Percentiles rank a stretch among this genome's conserved stretches.
Conservation (phyloP, 2,113 vertebrate species). For the Ploceus nigricollis region DNA sequence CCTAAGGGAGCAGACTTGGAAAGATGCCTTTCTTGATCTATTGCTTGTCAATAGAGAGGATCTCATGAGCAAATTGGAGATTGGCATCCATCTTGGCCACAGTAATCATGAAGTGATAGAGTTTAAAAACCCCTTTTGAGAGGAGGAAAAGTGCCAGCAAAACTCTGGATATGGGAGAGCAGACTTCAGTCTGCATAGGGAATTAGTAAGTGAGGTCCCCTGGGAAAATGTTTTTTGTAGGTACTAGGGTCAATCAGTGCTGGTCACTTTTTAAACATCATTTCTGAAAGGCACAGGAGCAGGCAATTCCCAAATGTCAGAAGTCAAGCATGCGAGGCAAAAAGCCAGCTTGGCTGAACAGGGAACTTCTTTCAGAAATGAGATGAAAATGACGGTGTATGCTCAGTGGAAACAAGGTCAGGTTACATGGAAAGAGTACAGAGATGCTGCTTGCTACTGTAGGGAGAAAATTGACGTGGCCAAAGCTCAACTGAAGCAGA, state of each 20-base stretch:
- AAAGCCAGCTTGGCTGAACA: not conserved
- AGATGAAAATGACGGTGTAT: not conserved
- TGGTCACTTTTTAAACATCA: not conserved
- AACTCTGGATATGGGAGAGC: not conserved
- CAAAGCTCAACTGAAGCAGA: not conserved
- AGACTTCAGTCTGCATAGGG: too few relatives aligned
- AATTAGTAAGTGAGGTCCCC: not conserved
- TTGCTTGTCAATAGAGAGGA: not conserved
- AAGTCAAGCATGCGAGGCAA: accelerated
- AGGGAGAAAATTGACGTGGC: not conserved
- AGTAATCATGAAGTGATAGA: accelerated
- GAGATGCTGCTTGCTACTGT: not conserved
- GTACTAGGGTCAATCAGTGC: not conserved
- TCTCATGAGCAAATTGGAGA: accelerated
- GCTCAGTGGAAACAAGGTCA: not conserved
- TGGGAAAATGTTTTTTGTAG: not conserved
- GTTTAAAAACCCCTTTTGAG: not conserved
- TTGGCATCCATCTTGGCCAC: not conserved
- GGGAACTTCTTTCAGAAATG: not conserved
- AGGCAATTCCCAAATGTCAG: not conserved
- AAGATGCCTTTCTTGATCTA: not conserved
- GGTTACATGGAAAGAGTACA: not conserved
- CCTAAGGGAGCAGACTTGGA: accelerated
- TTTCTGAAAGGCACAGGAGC: not conserved
- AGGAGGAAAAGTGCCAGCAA: not conserved